Base-by-base conservation (phyloP, 2,797 vertebrate species). In the Enteromius trimaculatus region DNA sequence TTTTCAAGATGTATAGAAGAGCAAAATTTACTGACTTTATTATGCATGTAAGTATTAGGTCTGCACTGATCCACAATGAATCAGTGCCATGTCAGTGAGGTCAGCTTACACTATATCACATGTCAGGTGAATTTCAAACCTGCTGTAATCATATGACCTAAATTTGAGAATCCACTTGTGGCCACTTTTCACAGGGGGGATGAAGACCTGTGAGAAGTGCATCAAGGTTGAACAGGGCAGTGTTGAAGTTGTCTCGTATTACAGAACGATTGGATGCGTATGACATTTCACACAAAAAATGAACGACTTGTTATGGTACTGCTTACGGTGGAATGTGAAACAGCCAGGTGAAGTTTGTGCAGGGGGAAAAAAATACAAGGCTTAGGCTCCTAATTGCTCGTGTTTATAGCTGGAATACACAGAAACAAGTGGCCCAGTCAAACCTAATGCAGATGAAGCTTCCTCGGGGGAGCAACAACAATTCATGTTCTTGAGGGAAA, bases 341-440 rank as follows among this genome's bases (percentile, higher is more conserved):
- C 37, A 49, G 39, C n/a, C 82, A 64, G 64, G 49, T 62, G 72
- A 69, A 79, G 72, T 87, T 83, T 65, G 60, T 44, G 7, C 17
- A 78, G 42, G 44, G 60, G 49, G 68, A 14, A 55, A 80, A 69
- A 83, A 80, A 65, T 66, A 47, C 74, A 44, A 65, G 26, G 29
- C 62, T 68, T 68, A 82, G 51, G 64, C 62, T 70, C 68, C 74
- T 84, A 81, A 78, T 68, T 31, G 5, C 60, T 60, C 13, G 23
- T 42, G 53, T 81, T 81, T 84, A 75, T 39, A 71, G 69, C 34
- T 47, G 58, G 44, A 4, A 78, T 60, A 58, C 44, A 66, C 39
- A 72, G 19, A 29, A 83, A 69, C 80, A 66, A 31, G 29, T 16
- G 47, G 76, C 39, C 49, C 80, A 66, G 53, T 77, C 23, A 39